Evolutionary conservation across 2,113 vertebrate genomes (phyloP), one percentile per base, ranked within the genome.

Genomic region (Dasyprocta punctata): DNA sequence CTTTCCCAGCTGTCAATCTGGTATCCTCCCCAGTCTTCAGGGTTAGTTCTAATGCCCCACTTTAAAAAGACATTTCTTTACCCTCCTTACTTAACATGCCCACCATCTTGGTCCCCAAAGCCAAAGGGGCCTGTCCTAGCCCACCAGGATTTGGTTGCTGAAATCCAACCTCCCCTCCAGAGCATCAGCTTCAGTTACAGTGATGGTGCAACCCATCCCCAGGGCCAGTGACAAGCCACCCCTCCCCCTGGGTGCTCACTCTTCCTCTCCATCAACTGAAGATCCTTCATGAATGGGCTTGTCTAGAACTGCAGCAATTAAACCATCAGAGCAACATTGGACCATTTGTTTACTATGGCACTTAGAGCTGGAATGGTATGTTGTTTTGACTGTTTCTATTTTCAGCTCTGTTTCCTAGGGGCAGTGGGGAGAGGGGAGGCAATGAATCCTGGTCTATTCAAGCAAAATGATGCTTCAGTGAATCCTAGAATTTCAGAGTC

Each of bases 351-450:
- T 96, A 97, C 97, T 97, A 96, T 85, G 96, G 93, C 95, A 87
- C 97, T 98, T 93, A 89, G 96, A 94, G 94, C 38, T 30, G 75
- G 58, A 96, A 97, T 96, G 90, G 95, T 63, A 96, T 90, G 75
- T 96, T 97, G 95, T 97, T 97, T 97, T 92, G 96, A 95, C 83
- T 82, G 93, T 92, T 97, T 97, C 97, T 97, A 97, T 98, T 98
- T 98, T 97, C 69, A 33, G 96, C 89, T 97, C 69, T 0, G 4
- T 95, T 97, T 97, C 97, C 94, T 95, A 95, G 94, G 96, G 95
- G 92, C 89, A 58, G 93, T 47, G 16, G 52, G 87, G 87, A 97
- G 84, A 97, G 89, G 86, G 38, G 75, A 95, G 92, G 96, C 93
- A 86, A 95, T 97, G 96, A 97, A 97, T 97, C 89, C 94, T 93